phyloP scores from a whole-genome alignment of 2,113 vertebrate species.

The Urocitellus parryii region DNA sequence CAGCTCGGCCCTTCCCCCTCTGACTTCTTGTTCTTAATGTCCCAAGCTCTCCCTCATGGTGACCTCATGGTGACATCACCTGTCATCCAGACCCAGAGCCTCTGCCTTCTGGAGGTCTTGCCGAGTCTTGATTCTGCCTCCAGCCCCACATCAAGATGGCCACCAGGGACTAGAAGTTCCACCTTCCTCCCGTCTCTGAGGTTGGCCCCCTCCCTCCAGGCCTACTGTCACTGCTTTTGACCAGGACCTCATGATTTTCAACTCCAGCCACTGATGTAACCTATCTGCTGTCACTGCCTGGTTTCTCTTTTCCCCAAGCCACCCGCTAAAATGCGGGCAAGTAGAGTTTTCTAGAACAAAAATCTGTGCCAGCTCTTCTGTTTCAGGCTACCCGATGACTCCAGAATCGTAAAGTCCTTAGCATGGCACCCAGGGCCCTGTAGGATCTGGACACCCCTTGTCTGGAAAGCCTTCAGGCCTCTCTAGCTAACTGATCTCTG shows the following conservation, averaged over 20 bases:
- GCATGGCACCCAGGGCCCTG: background rate
- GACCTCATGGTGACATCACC: background rate
- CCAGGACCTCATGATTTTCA: background rate
- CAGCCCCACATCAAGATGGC: background rate
- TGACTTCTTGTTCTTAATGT: background rate
- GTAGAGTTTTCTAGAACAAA: conserved; percentile 27
- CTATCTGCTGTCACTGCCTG: background rate
- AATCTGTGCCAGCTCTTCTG: background rate
- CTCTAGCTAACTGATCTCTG: background rate
- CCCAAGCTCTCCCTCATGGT: too few relatives aligned
- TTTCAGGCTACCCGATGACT: background rate
- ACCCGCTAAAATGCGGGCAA: background rate
- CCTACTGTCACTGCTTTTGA: background rate
- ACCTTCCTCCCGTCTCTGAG: background rate
- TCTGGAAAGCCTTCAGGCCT: background rate
- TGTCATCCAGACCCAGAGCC: background rate
- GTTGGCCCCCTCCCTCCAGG: background rate
- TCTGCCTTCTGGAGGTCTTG: background rate
- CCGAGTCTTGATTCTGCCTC: background rate
- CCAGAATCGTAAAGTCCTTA: background rate
- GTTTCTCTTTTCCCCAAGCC: background rate
- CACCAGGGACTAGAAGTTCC: background rate
- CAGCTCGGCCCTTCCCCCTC: background rate
- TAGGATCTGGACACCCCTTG: background rate
- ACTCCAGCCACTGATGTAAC: background rate